These are phyloP conservation scores for Patella caerulea DNA, from an alignment of 2,888 invertebrate species.

Conservation along the genomic window DNA sequence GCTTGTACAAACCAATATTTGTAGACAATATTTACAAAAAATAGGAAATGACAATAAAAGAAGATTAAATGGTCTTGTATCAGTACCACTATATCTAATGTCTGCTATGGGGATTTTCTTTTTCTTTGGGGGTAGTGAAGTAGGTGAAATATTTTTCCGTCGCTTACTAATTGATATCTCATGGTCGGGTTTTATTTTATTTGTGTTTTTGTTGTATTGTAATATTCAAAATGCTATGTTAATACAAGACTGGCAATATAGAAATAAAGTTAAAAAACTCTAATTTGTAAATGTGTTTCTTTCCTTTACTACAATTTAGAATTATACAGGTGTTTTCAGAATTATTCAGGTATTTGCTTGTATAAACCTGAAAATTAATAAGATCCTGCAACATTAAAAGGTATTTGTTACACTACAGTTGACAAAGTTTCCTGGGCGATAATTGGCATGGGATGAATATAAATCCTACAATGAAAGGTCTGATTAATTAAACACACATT, in stretches of 20 bases:
- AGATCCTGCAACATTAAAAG: too few relatives aligned
- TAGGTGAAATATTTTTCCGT: conserved; percentile 81
- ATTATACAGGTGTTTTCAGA: too few relatives aligned
- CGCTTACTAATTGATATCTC: conserved; percentile 73
- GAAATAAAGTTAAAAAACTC: too few relatives aligned
- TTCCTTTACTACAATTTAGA: too few relatives aligned
- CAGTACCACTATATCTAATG: conserved; percentile 82
- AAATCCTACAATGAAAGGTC: too few relatives aligned
- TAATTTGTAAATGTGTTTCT: too few relatives aligned
- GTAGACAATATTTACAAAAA: conserved; percentile 20
- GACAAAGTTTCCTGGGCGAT: too few relatives aligned
- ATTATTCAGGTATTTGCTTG: too few relatives aligned
- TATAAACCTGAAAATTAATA: too few relatives aligned
- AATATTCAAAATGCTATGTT: conserved; percentile 50
- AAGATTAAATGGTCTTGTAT: conserved; percentile 80
- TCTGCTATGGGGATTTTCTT: conserved; percentile 90
- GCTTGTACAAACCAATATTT: conserved; percentile 14
- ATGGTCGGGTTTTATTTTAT: conserved; percentile 16
- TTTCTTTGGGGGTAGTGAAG: conserved; percentile 84
- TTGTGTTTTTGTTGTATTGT: conserved; percentile 43
- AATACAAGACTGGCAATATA: conserved; percentile 17
- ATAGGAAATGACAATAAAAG: conserved; percentile 51
- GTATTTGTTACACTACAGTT: too few relatives aligned
- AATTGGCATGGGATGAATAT: too few relatives aligned
- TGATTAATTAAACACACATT: too few relatives aligned